Evolutionary conservation across 2,113 vertebrate species (phyloP).

Genomic region (Pholis gunnellus): DNA sequence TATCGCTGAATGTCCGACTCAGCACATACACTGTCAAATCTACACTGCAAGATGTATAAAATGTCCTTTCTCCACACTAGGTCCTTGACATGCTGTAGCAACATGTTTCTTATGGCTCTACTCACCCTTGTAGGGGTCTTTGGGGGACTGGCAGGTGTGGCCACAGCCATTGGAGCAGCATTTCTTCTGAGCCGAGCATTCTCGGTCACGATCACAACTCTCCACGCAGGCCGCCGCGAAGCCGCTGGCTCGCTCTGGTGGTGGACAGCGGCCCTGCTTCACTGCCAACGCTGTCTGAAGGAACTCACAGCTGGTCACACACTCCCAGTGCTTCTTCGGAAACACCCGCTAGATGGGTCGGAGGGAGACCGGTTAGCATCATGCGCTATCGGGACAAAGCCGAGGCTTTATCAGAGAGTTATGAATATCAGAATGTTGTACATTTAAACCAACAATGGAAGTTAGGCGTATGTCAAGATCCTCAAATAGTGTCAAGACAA

Average conservation of each 20-base stretch:
- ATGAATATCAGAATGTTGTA: too few species aligned
- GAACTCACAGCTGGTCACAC: conserved; percentile 95
- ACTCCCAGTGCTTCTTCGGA: conserved; percentile 93
- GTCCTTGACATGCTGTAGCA: too few species aligned
- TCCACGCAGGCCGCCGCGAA: conserved; percentile 95
- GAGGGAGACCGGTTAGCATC: neutral
- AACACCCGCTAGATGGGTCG: conserved; percentile 82
- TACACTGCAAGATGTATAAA: too few species aligned
- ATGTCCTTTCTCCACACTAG: too few species aligned
- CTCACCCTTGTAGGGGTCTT: conserved; percentile 91
- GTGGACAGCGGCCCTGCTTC: conserved; percentile 92
- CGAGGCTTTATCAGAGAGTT: too few species aligned
- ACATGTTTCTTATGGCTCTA: neutral
- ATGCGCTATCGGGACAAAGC: too few species aligned
- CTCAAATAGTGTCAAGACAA: too few species aligned
- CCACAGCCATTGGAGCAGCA: conserved; percentile 95
- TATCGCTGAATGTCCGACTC: too few species aligned
- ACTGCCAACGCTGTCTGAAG: conserved; percentile 86
- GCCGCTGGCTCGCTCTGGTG: conserved; percentile 90
- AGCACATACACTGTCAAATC: too few species aligned
- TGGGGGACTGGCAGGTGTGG: conserved; percentile 93
- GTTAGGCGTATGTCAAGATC: too few species aligned
- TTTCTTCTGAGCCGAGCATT: conserved; percentile 91
- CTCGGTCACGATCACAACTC: conserved; percentile 90
- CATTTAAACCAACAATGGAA: too few species aligned